Evolutionary conservation across 2,888 invertebrate species (phyloP), one percentile per base, ranked within the genome.

Genomic region (Orthosia gracilis): DNA sequence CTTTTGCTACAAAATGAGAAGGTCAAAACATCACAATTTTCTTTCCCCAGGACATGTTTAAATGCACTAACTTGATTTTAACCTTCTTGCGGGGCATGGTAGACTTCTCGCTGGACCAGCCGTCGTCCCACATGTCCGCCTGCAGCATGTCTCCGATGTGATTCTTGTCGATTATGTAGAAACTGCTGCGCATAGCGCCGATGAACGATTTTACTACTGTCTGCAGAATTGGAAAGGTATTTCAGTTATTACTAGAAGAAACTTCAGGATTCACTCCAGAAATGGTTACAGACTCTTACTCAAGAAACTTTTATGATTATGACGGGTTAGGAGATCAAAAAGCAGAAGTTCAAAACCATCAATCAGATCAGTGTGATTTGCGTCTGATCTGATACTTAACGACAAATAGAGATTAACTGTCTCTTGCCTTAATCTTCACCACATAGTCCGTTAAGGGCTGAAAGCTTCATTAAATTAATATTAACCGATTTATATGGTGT

Each of bases 111-210:
- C 89, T 86, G 21, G 93, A 89, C 92, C 96, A 96, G 2, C 97
- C 97, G 85, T 97, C 97, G 77, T 97, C 97, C 95, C 97, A 97
- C 91, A 97, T 96, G 87, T 97, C 97, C 0, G 97, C 97, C 13
- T 93, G 89, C 15, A 97, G 73, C 57, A 94, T 92, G 0, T 95
- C 95, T 1, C 93, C 89, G 2, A 92, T 79, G 55, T 92, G 92
- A 0, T 91, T 91, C 76, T 94, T 94, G 85, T 97, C 96, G 52
- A 97, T 94, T 26, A 97, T 96, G 90, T 94, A 97, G 91, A 97
- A 97, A 57, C 96, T 96, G 59, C 97, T 96, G 47, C 97, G 92
- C 94, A 97, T 97, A 0, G 97, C 97, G 0, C 94, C 95, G 71
- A 97, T 93, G 73, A 97, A 97, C 0, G 94, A 92, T 87, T 97